Percentiles rank a stretch among this genome's conserved stretches.
Evolutionary conservation across 2,113 vertebrate genomes (phyloP).

Genomic region (Chaetura pelagica): DNA sequence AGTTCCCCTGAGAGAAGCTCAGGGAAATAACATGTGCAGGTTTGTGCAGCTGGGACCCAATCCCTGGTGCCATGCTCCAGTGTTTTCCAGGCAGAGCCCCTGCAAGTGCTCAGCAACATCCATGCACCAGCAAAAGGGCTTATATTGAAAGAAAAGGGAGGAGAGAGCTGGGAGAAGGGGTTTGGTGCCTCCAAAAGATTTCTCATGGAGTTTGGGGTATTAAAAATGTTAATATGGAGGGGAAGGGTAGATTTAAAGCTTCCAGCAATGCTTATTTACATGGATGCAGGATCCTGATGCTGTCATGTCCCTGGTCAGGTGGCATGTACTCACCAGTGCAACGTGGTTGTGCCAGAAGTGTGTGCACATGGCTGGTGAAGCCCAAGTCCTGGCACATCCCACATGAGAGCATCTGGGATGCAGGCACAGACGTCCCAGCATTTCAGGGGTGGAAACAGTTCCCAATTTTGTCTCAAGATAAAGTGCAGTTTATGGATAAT

Average conservation of each 20-base stretch:
- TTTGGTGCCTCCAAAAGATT: neutral
- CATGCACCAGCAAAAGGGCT: neutral
- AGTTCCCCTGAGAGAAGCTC: neutral
- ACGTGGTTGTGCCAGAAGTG: rapidly evolving
- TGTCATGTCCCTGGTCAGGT: neutral
- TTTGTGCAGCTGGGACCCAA: neutral
- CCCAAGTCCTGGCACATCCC: neutral
- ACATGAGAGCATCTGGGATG: neutral
- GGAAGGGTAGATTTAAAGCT: neutral
- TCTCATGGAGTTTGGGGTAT: rapidly evolving
- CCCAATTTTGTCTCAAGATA: neutral
- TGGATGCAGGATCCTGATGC: neutral
- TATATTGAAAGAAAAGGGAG: neutral
- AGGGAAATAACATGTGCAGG: neutral
- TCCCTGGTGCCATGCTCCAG: rapidly evolving
- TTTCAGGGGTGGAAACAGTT: neutral
- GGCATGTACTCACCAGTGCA: rapidly evolving
- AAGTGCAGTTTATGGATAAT: neutral
- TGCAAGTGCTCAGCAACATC: neutral
- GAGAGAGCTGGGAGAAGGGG: neutral
- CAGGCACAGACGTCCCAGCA: neutral
- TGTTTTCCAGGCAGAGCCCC: neutral
- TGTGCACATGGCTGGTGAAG: neutral
- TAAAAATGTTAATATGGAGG: neutral
- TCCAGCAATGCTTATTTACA: rapidly evolving